phyloP scores from a whole-genome alignment of 2,797 vertebrate species.

The Iguana delicatissima region DNA sequence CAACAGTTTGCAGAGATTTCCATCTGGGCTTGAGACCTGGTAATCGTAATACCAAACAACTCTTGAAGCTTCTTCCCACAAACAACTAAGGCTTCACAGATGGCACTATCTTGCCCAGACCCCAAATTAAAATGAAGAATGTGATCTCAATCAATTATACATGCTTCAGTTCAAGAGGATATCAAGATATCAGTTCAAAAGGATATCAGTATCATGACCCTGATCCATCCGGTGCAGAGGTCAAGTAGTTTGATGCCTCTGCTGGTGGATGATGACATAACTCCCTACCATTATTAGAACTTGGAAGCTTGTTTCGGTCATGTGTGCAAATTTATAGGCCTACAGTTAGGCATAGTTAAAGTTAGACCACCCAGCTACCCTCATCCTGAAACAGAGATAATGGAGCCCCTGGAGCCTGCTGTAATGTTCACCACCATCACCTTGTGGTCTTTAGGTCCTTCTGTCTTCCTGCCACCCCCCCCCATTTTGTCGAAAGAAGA shows the following conservation, averaged over 20 bases:
- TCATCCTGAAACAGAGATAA: neutral
- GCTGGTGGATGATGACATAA: neutral
- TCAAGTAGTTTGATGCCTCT: too few relatives aligned
- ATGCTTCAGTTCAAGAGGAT: too few relatives aligned
- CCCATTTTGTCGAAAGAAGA: neutral
- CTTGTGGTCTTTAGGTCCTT: neutral
- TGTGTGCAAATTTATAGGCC: neutral
- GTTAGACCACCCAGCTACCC: neutral
- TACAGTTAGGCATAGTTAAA: neutral
- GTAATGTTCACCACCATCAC: neutral
- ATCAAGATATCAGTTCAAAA: neutral
- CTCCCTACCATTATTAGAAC: neutral
- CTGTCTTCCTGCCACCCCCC: too few relatives aligned
- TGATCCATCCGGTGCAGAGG: neutral
- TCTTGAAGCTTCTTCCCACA: too few relatives aligned
- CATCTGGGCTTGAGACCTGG: too few relatives aligned
- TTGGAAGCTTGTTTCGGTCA: neutral
- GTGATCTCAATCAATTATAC: neutral
- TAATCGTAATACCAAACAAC: too few relatives aligned
- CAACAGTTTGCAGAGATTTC: too few relatives aligned
- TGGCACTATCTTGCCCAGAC: neutral
- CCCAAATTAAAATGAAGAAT: neutral
- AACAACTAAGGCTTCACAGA: too few relatives aligned
- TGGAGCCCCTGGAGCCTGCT: neutral
- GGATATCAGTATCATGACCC: too few relatives aligned